Conservation (phyloP, 2,797 vertebrate genomes). For the Acanthurus lineatus region DNA sequence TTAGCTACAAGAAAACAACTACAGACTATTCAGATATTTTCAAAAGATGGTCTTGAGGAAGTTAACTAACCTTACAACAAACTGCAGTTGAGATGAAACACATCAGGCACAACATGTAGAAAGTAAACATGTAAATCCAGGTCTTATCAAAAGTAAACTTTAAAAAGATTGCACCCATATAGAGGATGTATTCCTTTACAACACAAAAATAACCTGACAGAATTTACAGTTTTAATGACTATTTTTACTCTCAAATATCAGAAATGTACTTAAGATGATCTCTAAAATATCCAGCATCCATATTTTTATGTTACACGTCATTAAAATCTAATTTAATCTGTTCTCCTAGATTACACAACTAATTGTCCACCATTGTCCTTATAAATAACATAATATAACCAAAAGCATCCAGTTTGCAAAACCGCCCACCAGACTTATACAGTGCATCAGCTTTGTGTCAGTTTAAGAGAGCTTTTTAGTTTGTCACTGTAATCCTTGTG, state of each 20-base stretch:
- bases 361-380: neutral
- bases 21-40: neutral
- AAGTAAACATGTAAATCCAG: neutral
- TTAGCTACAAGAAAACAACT: too few species aligned
- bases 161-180: neutral
- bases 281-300: neutral
- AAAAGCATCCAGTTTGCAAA: neutral
- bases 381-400: neutral
- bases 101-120: neutral
- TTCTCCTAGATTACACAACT: neutral
- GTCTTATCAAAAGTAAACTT: neutral
- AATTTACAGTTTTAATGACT: too few species aligned
- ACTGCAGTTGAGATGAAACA: neutral
- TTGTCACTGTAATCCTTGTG: neutral
- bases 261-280: neutral
- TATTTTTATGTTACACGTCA: neutral
- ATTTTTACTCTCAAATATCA: neutral
- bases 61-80: neutral
- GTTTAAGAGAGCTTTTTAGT: constrained; percentile 1
- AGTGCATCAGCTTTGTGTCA: neutral
- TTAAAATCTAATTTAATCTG: neutral
- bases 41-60: neutral
- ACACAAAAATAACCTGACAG: neutral
- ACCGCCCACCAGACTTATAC: neutral
- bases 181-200: neutral